Evolutionary conservation across 2,113 vertebrate species (phyloP).

Genomic region (rat (Rattus norvegicus)): GRCr8 NC_086039.1:64951501-64952000

Average conservation of each 20-base stretch:
- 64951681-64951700: neutral
- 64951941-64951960: neutral
- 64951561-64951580: neutral
- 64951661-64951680: neutral
- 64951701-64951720: neutral
- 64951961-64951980: neutral
- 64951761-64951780: too few relatives aligned
- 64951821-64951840: too few relatives aligned
- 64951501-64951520: neutral
- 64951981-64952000: neutral
- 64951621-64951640: neutral
- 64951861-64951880: too few relatives aligned
- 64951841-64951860: too few relatives aligned
- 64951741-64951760: neutral
- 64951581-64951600: neutral
- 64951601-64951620: neutral
- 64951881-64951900: too few relatives aligned
- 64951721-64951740: neutral
- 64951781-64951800: too few relatives aligned
- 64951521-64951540: neutral
- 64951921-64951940: too few relatives aligned
- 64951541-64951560: neutral
- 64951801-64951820: too few relatives aligned
- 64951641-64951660: neutral
- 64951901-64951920: too few relatives aligned